phyloP scores from a whole-genome alignment of 2,888 invertebrate species.

The Hipparchia sbordonii region DNA sequence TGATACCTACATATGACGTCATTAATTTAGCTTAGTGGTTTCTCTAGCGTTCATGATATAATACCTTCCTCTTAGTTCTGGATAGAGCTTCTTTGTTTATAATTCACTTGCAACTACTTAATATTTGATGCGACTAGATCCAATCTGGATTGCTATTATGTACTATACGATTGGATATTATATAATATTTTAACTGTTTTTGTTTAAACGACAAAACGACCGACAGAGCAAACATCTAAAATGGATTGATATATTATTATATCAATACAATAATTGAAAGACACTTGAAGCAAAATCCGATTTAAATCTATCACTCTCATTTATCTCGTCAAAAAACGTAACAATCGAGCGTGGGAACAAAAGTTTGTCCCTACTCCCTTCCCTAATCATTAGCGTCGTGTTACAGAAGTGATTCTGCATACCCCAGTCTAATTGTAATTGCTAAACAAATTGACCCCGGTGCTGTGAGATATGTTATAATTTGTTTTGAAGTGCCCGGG shows the following conservation, averaged over 20 bases:
- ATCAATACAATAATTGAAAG: background rate
- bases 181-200: too few relatives aligned
- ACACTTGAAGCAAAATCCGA: background rate
- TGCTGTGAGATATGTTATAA: conserved; percentile 46
- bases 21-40: background rate
- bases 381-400: conserved; percentile 52
- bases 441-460: conserved; percentile 53
- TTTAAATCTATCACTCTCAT: conserved; percentile 34
- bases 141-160: too few relatives aligned
- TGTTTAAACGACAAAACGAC: background rate
- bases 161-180: too few relatives aligned
- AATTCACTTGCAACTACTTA: too few relatives aligned
- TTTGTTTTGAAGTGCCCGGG: conserved; percentile 40
- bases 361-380: conserved; percentile 48
- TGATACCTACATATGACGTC: background rate
- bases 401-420: conserved; percentile 46
- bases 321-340: conserved; percentile 21
- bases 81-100: too few relatives aligned
- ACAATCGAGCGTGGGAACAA: conserved; percentile 59
- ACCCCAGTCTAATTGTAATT: conserved; percentile 58
- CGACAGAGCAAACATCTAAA: background rate
- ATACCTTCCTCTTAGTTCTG: background rate
- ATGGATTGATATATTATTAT: background rate
- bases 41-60: background rate
- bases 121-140: too few relatives aligned